Evolutionary conservation across 2,888 invertebrate genomes (phyloP).

Genomic region (Dynastes grantii): DNA sequence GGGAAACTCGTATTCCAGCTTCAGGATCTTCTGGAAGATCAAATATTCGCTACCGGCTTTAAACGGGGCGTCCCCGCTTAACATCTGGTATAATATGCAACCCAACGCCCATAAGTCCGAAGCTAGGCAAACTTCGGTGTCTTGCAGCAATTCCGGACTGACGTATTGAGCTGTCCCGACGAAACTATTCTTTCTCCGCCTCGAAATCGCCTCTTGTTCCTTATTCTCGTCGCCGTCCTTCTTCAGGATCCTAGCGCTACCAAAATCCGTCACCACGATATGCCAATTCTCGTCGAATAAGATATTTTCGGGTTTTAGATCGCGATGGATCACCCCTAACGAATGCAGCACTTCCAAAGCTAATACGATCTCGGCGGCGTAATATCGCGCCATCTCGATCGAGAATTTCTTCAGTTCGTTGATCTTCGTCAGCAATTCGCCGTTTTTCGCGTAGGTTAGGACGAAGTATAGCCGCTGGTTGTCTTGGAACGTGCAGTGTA

Average conservation of each 20-base stretch:
- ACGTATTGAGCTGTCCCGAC: slow-evolving; percentile 99
- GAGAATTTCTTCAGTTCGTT: slow-evolving; percentile 93
- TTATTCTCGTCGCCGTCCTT: slow-evolving; percentile 58
- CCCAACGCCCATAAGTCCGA: slow-evolving; percentile 99
- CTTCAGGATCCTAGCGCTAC: slow-evolving; percentile 68
- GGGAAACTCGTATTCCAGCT: slow-evolving; percentile 92
- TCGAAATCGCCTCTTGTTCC: slow-evolving; percentile 66
- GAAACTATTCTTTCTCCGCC: slow-evolving; percentile 85
- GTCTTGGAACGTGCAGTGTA: slow-evolving; percentile 98
- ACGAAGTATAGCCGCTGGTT: slow-evolving; percentile 94
- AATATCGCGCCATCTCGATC: slow-evolving; percentile 91
- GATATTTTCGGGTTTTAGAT: slow-evolving; percentile 98
- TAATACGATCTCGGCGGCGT: slow-evolving; percentile 92
- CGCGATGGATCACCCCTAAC: slow-evolving; percentile 93
- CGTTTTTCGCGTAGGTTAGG: slow-evolving; percentile 94
- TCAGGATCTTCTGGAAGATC: slow-evolving; percentile 95
- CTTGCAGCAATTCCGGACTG: slow-evolving; percentile 94
- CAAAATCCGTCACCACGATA: slow-evolving; percentile 97
- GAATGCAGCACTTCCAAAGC: slow-evolving; percentile 94
- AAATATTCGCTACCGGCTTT: slow-evolving; percentile 94
- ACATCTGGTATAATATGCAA: slow-evolving; percentile 97
- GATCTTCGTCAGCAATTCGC: slow-evolving; percentile 94
- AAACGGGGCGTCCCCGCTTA: slow-evolving; percentile 94
- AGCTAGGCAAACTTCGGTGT: slow-evolving; percentile 80
- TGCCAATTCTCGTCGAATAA: slow-evolving; percentile 96